A percentile compares a stretch with the other conserved stretches of the same genome.
phyloP scores from a whole-genome alignment of 2,797 vertebrate genomes.

The Labroides dimidiatus region DNA sequence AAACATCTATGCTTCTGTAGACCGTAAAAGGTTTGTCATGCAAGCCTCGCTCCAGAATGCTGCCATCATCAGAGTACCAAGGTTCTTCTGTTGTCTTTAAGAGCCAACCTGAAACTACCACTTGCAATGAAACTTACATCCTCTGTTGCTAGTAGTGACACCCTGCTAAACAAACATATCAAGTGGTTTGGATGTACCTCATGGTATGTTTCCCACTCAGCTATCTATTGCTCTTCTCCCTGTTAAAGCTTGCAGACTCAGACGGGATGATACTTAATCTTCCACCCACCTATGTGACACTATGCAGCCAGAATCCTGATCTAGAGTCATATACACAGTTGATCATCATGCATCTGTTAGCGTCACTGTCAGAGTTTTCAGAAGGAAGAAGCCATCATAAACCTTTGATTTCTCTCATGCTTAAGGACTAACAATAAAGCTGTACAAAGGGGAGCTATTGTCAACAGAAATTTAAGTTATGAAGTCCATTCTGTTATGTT shows the following conservation, averaged over 20 bases:
- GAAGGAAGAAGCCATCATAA: not conserved
- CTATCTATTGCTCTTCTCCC: constrained; percentile 71
- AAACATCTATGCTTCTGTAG: constrained; percentile 15
- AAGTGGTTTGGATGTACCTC: constrained; percentile 76
- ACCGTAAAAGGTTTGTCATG: constrained; percentile 39
- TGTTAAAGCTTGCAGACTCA: constrained; percentile 58
- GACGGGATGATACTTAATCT: constrained; percentile 60
- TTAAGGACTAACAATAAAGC: not conserved
- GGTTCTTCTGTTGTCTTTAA: constrained; percentile 49
- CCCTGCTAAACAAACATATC: constrained; percentile 78
- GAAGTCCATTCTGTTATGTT: not conserved
- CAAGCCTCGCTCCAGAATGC: constrained; percentile 35
- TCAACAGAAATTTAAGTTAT: not conserved
- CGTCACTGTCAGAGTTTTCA: not conserved
- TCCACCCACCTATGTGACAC: constrained; percentile 49
- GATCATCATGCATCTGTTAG: not conserved
- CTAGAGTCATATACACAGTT: constrained; percentile 17
- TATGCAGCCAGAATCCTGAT: constrained; percentile 27
- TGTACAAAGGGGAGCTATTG: no score
- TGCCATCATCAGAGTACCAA: constrained; percentile 46
- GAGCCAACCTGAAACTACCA: constrained; percentile 43
- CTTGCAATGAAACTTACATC: constrained; percentile 52
- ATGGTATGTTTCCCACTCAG: constrained; percentile 70
- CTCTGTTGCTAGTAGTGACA: constrained; percentile 76
- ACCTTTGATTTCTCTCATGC: not conserved